Evolutionary conservation across 2,888 invertebrate species (phyloP).

Genomic region (Abrostola triplasia): DNA sequence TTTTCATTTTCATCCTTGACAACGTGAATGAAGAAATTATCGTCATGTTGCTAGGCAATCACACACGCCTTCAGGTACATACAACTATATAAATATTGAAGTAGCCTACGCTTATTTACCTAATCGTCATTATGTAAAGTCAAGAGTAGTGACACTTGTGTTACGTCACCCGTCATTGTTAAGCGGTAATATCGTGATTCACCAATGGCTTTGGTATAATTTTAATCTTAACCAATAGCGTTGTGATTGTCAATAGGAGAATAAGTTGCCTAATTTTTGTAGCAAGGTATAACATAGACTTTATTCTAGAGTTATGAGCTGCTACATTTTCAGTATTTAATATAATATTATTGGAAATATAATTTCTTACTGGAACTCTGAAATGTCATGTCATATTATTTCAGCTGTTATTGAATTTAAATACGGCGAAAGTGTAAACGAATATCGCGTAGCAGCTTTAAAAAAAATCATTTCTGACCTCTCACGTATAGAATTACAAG

Average conservation of each 20-base stretch:
- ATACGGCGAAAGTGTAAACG: conserved; percentile 16
- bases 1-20: too few relatives aligned
- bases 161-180: conserved; percentile 20
- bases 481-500: conserved; percentile 26
- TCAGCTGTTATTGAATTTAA: conserved; percentile 13
- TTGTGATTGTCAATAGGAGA: background rate
- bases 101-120: conserved; percentile 31
- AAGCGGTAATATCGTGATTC: background rate
- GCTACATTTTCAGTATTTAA: background rate
- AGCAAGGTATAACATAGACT: too few relatives aligned
- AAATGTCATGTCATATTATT: conserved; percentile 13
- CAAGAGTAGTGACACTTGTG: conserved; percentile 10
- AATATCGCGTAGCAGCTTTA: conserved; percentile 21
- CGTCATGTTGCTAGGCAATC: conserved; percentile 20
- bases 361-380: background rate
- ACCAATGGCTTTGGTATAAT: conserved; percentile 4
- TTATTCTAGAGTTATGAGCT: background rate
- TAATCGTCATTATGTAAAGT: background rate
- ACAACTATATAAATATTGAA: conserved; percentile 22
- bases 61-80: conserved; percentile 9
- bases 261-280: too few relatives aligned
- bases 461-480: conserved; percentile 25
- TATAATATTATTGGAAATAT: background rate
- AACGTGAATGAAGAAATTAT: background rate
- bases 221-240: conserved; percentile 11